Percentiles rank a stretch among this genome's conserved stretches.
These are phyloP conservation scores for Euwallacea similis DNA, from an alignment of 1,140 invertebrate species.

Conservation along the genomic window DNA sequence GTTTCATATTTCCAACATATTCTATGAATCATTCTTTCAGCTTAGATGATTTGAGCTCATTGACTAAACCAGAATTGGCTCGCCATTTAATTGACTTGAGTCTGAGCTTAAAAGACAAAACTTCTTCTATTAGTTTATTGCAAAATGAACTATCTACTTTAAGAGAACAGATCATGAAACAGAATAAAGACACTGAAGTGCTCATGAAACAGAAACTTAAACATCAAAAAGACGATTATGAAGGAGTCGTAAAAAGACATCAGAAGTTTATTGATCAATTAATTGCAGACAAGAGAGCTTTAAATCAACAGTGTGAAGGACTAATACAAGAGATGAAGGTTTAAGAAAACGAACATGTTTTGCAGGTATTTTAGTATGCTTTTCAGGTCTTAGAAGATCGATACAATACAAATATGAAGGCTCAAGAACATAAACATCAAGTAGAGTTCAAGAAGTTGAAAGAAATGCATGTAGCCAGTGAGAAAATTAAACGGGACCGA, in stretches of 20 bases:
- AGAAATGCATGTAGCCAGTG: slow-evolving; percentile 65
- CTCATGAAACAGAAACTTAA: slow-evolving; percentile 53
- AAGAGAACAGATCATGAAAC: slow-evolving; percentile 44
- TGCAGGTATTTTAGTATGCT: background rate
- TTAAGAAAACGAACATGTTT: background rate
- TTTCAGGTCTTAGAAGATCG: slow-evolving; percentile 54
- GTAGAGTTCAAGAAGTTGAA: slow-evolving; percentile 66
- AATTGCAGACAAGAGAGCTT: slow-evolving; percentile 65
- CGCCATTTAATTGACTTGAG: slow-evolving; percentile 46
- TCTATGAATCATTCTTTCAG: slow-evolving; percentile 29
- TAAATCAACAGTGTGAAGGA: slow-evolving; percentile 67
- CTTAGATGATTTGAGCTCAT: slow-evolving; percentile 44
- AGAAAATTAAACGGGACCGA: slow-evolving; percentile 66
- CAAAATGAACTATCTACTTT: slow-evolving; percentile 48
- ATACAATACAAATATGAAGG: slow-evolving; percentile 57
- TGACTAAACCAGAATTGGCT: slow-evolving; percentile 43
- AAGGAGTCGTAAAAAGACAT: slow-evolving; percentile 63
- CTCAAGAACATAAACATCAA: slow-evolving; percentile 64
- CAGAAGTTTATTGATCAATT: slow-evolving; percentile 73
- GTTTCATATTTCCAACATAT: background rate
- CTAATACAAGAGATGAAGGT: slow-evolving; percentile 61
- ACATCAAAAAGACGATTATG: slow-evolving; percentile 67
- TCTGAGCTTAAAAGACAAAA: slow-evolving; percentile 50
- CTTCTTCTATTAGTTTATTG: slow-evolving; percentile 45
- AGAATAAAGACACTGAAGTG: slow-evolving; percentile 45